phyloP scores from a whole-genome alignment of 2,888 invertebrate genomes.

The Nasonia oneida region DNA sequence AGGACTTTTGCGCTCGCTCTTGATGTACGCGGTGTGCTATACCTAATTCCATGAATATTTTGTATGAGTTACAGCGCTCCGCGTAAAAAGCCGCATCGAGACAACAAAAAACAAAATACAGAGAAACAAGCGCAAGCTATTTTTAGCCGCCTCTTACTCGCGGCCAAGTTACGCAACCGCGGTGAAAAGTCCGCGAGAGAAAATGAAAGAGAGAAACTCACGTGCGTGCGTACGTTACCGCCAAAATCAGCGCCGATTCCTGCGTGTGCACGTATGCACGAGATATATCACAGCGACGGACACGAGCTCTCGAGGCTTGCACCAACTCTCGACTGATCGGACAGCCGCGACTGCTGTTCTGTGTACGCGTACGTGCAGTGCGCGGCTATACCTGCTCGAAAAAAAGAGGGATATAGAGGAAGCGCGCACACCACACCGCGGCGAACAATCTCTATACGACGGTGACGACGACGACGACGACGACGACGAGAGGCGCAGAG shows the following conservation, averaged over 20 bases:
- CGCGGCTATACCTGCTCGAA: background rate
- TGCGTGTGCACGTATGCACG: background rate
- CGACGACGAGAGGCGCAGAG: background rate
- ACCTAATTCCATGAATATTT: too few species aligned
- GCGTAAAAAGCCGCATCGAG: too few species aligned
- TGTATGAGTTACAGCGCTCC: too few species aligned
- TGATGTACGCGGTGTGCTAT: background rate
- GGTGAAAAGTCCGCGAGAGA: background rate
- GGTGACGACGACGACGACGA: background rate
- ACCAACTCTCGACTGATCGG: background rate
- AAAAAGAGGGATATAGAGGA: background rate
- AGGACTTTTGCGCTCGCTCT: background rate
- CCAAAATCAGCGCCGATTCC: background rate
- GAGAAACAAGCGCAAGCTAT: too few species aligned
- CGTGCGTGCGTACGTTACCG: background rate
- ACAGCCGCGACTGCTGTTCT: background rate
- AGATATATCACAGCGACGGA: background rate
- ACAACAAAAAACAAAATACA: too few species aligned
- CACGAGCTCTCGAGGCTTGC: background rate
- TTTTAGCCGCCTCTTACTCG: background rate
- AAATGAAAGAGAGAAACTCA: too few species aligned
- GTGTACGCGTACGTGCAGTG: background rate
- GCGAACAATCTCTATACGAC: background rate
- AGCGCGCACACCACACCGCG: background rate
- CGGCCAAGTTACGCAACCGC: background rate